These are phyloP conservation scores for Hemiprocne comata DNA, from an alignment of 2,113 vertebrate genomes.

Conservation along the genomic window DNA sequence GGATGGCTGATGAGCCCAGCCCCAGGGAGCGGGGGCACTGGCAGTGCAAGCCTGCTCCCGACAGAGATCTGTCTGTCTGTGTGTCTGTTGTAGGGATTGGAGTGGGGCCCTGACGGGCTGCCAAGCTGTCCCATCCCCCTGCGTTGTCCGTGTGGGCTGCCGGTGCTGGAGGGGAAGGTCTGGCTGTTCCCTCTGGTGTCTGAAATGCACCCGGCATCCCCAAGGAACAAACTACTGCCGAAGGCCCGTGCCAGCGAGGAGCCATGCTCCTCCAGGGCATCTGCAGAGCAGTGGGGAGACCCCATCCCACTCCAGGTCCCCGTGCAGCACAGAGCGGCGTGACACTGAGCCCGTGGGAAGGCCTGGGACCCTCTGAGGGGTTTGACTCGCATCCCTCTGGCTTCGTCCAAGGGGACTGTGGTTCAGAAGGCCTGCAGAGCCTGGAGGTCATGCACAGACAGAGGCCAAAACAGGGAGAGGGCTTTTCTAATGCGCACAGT, in stretches of 20 bases:
- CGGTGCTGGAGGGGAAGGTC: not conserved
- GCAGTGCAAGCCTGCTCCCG: not conserved
- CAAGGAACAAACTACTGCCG: not conserved
- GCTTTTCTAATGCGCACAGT: not conserved
- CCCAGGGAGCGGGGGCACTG: not conserved
- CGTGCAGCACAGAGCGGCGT: accelerated
- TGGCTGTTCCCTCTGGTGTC: not conserved
- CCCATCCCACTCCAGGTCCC: not conserved
- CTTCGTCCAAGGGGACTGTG: accelerated
- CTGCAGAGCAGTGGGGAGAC: not conserved
- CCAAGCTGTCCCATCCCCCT: not conserved
- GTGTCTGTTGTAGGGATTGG: not conserved
- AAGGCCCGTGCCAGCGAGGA: not conserved
- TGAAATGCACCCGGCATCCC: not conserved
- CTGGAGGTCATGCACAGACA: not conserved
- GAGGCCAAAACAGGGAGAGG: not conserved
- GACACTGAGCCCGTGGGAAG: not conserved
- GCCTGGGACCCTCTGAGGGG: not conserved
- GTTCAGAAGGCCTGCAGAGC: not conserved
- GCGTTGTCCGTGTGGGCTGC: not conserved
- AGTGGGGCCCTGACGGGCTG: not conserved
- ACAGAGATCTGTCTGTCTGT: not conserved
- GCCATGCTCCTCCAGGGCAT: accelerated
- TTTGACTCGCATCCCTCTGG: not conserved
- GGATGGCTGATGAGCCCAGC: not conserved